These are phyloP conservation scores for Brachyptera risi DNA, from an alignment of 2,888 invertebrate species.

Conservation along the genomic window DNA sequence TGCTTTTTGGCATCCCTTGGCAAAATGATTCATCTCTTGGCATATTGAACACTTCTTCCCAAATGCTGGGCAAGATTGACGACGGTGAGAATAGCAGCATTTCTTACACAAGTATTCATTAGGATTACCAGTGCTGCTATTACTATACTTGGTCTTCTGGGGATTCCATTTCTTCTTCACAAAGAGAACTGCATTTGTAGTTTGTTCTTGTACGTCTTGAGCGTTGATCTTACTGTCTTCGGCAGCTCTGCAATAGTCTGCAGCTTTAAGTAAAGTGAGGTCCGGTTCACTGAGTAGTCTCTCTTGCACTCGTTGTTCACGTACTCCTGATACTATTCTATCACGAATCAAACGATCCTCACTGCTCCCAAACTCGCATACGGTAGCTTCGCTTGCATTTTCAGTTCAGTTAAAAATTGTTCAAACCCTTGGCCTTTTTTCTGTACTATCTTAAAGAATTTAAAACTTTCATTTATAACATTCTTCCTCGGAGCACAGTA, in stretches of 20 bases:
- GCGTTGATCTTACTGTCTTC: background rate
- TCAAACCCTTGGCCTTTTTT: background rate
- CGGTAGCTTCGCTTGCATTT: background rate
- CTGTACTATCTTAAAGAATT: background rate
- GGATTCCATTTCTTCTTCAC: too few relatives aligned
- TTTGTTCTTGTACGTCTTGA: background rate
- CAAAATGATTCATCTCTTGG: background rate
- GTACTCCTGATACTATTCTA: background rate
- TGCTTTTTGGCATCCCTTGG: background rate
- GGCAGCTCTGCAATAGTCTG: background rate
- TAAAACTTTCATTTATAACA: background rate
- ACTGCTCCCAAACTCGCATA: background rate
- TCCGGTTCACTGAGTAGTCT: background rate
- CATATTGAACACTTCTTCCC: background rate
- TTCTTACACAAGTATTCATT: background rate
- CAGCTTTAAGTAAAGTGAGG: background rate
- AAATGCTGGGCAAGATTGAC: background rate
- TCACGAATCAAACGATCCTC: background rate
- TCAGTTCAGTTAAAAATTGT: background rate
- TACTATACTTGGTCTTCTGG: background rate
- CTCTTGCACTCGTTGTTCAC: background rate
- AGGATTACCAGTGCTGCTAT: background rate
- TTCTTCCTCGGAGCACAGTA: background rate
- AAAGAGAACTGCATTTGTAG: too few relatives aligned
- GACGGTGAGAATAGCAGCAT: background rate